These are phyloP conservation scores for Phthorimaea operculella DNA, from an alignment of 1,140 invertebrate genomes.

Conservation along the genomic window DNA sequence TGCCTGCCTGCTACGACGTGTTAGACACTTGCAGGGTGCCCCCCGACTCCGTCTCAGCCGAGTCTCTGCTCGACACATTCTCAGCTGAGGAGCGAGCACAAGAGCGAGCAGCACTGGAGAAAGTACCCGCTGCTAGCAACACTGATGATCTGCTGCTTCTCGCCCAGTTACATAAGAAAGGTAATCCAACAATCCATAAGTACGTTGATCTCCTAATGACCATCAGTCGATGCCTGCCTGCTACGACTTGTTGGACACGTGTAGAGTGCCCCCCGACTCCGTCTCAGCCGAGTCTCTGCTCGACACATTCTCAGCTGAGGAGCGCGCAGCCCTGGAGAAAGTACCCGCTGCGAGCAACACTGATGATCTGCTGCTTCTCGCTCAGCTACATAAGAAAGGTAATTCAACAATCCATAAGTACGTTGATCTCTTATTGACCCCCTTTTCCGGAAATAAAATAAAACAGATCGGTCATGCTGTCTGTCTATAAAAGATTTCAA, in stretches of 20 bases:
- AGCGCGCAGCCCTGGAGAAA: slow-evolving; percentile 72
- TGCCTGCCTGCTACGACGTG: slow-evolving; percentile 39
- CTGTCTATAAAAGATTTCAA: too few species aligned
- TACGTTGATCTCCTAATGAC: too few species aligned
- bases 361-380: slow-evolving; percentile 81
- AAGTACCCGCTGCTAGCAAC: slow-evolving; percentile 71
- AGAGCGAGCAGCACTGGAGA: slow-evolving; percentile 71
- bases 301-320: too few species aligned
- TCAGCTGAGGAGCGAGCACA: slow-evolving; percentile 74
- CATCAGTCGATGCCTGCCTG: too few species aligned
- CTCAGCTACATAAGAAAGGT: slow-evolving; percentile 70
- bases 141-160: slow-evolving; percentile 81
- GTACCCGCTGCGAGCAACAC: slow-evolving; percentile 71
- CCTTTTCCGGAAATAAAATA: too few species aligned
- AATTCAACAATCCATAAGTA: too few species aligned
- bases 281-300: too few species aligned
- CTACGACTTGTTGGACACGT: too few species aligned
- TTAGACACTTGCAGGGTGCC: slow-evolving; percentile 35
- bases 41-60: slow-evolving; percentile 36
- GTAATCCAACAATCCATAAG: too few species aligned
- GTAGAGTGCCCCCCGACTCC: too few species aligned
- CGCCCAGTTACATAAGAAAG: slow-evolving; percentile 72
- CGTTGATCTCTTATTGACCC: too few species aligned
- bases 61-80: slow-evolving; percentile 69
- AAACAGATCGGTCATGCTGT: too few species aligned